Conservation (phyloP, 2,797 vertebrate genomes). For the Anguilla anguilla region DNA sequence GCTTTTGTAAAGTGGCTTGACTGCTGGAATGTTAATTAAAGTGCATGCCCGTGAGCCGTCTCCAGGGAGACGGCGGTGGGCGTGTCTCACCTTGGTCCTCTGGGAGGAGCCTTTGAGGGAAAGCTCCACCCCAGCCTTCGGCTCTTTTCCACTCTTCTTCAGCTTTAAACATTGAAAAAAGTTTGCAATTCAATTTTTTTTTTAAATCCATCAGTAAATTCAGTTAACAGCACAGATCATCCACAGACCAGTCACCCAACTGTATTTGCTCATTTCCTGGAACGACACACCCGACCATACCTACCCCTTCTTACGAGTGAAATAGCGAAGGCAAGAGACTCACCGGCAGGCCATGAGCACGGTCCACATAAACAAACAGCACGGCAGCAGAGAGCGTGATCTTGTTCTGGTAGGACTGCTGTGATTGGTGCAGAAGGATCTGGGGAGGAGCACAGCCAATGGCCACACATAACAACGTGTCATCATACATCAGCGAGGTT, state of each 20-base stretch:
- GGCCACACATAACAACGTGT: not conserved
- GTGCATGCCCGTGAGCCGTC: not conserved
- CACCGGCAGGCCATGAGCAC: slow-evolving; percentile 81
- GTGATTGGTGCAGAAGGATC: slow-evolving; percentile 81
- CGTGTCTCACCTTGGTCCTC: slow-evolving; percentile 81
- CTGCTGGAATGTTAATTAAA: not conserved
- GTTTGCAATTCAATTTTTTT: not conserved
- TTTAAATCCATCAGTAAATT: not conserved
- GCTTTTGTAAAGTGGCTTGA: not conserved
- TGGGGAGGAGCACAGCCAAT: slow-evolving; percentile 47
- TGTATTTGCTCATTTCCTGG: not conserved
- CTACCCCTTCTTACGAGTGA: not conserved
- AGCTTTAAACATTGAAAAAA: slow-evolving; percentile 64
- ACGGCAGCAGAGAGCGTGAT: slow-evolving; percentile 76
- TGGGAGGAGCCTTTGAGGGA: slow-evolving; percentile 67
- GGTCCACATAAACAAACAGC: slow-evolving; percentile 83
- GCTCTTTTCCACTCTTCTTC: slow-evolving; percentile 85
- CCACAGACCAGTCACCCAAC: not conserved
- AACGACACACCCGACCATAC: not conserved
- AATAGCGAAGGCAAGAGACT: slow-evolving; percentile 50
- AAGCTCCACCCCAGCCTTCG: slow-evolving; percentile 78
- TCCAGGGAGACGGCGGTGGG: not conserved
- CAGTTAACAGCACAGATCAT: not conserved
- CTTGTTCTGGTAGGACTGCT: slow-evolving; percentile 80
- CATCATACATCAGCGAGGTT: not conserved